These are phyloP conservation scores for Chrysomela aeneicollis DNA, from an alignment of 2,888 invertebrate genomes.

Conservation along the genomic window DNA sequence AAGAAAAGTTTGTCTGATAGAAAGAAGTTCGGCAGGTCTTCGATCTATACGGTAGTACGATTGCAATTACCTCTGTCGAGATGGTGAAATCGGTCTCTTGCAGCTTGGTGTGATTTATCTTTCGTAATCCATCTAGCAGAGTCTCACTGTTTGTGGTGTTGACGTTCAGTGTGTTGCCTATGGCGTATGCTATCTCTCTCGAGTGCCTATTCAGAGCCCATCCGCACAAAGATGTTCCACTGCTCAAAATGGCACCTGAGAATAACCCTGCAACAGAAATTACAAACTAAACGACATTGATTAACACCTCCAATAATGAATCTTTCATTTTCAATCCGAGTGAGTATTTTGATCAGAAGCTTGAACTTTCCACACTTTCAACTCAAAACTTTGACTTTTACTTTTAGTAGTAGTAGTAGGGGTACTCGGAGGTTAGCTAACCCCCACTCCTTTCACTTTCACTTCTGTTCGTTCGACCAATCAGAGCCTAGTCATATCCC, in stretches of 20 bases:
- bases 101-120: conserved; percentile 34
- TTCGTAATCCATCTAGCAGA: conserved; percentile 36
- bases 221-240: conserved; percentile 43
- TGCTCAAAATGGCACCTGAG: conserved; percentile 45
- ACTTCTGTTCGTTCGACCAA: no score
- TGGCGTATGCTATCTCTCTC: conserved; percentile 26
- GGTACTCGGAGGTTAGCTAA: no score
- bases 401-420: no score
- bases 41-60: neutral
- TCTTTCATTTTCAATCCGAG: no score
- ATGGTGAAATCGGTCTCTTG: conserved; percentile 18
- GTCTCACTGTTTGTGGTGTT: conserved; percentile 27
- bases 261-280: conserved; percentile 41
- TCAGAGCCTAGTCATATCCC: no score
- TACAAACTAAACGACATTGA: no score
- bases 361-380: no score
- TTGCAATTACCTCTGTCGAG: conserved; percentile 2
- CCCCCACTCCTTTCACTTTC: no score
- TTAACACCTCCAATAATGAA: no score
- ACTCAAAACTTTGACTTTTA: no score
- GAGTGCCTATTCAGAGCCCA: conserved; percentile 42
- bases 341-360: no score
- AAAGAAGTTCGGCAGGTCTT: neutral
- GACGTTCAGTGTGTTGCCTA: conserved; percentile 36
- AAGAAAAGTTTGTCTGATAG: neutral